Evolutionary conservation across 2,113 vertebrate genomes (phyloP).

Genomic region (Megaceryle maxima): DNA sequence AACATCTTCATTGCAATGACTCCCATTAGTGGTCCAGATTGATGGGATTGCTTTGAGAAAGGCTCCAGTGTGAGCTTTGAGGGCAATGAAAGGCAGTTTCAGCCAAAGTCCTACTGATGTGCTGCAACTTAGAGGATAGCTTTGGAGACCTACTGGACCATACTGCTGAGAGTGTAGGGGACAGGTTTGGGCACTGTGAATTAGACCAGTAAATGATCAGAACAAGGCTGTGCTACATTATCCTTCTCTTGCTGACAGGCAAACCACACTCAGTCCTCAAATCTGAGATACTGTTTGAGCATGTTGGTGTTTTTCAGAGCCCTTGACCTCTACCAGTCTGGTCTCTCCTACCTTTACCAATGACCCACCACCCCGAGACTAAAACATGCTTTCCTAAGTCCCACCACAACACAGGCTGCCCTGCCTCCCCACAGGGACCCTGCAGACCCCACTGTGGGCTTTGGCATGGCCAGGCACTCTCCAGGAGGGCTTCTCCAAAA

Average conservation of each 20-base stretch:
- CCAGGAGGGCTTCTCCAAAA: background rate
- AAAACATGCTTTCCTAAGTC: background rate
- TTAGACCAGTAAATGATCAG: background rate
- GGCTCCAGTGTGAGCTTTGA: background rate
- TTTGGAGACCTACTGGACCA: background rate
- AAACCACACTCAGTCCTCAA: background rate
- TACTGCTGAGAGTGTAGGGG: background rate
- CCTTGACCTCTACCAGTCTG: accelerated
- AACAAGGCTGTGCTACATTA: background rate
- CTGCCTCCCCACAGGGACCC: background rate
- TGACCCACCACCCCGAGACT: background rate
- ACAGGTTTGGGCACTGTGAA: background rate
- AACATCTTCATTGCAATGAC: background rate
- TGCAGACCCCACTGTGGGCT: accelerated
- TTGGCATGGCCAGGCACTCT: background rate
- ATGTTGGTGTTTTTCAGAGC: background rate
- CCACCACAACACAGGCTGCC: background rate
- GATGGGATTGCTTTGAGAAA: background rate
- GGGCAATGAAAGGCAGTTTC: background rate
- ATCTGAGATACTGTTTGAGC: background rate
- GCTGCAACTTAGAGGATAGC: background rate
- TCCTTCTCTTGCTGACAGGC: background rate
- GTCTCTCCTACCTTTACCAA: background rate
- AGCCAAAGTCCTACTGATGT: background rate
- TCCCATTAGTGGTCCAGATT: background rate